These are phyloP conservation scores for Mormyrus proboscirostris DNA, from an alignment of 2,797 vertebrate genomes.

Conservation along the genomic window DNA sequence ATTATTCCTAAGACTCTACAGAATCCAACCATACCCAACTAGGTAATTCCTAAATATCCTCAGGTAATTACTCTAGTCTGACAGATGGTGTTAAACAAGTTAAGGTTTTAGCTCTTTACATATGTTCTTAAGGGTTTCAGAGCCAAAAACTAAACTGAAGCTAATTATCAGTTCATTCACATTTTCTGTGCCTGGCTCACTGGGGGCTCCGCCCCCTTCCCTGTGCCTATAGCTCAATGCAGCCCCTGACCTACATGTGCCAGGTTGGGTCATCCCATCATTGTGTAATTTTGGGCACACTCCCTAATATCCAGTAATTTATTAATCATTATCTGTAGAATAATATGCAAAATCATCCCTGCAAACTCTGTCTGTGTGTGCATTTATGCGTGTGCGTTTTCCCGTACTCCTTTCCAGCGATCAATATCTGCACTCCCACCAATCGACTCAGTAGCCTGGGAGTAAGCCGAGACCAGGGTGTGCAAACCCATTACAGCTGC, in stretches of 20 bases:
- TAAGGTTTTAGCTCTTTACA: neutral
- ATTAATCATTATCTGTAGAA: neutral
- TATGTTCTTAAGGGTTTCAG: neutral
- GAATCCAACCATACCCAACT: neutral
- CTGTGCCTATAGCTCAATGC: neutral
- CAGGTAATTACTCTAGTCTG: neutral
- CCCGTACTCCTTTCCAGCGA: neutral
- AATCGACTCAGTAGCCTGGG: neutral
- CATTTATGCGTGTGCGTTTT: neutral
- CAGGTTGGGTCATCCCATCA: constrained; percentile 24
- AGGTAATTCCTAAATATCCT: neutral
- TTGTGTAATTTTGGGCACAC: constrained; percentile 27
- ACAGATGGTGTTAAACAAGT: neutral
- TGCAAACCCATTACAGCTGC: constrained; percentile 15
- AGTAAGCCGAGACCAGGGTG: neutral
- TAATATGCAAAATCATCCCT: neutral
- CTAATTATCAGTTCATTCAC: neutral
- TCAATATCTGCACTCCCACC: neutral
- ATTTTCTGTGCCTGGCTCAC: neutral
- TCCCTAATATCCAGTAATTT: neutral
- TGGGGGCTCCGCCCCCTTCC: neutral
- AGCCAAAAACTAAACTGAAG: neutral
- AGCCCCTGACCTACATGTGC: neutral
- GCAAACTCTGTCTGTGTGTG: neutral
- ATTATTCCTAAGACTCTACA: neutral